These are phyloP conservation scores for Spinus olivaceus DNA, from an alignment of 2,797 vertebrate species.

Conservation along the genomic window DNA sequence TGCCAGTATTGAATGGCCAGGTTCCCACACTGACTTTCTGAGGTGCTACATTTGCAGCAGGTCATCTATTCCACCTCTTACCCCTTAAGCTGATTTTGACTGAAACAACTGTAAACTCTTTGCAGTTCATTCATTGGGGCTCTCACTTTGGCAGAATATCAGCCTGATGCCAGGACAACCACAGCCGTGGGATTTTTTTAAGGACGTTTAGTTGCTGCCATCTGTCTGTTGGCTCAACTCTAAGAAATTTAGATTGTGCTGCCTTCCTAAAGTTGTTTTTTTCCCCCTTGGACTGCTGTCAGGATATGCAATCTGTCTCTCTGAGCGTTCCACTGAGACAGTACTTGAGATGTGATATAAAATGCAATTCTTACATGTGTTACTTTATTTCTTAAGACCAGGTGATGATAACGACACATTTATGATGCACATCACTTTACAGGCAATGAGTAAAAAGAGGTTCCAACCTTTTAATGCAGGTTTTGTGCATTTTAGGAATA, in stretches of 20 bases:
- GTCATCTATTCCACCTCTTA: not conserved
- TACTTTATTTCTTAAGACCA: not conserved
- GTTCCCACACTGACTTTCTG: not conserved
- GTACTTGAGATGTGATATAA: not conserved
- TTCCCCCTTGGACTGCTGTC: constrained; percentile 51
- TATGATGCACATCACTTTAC: rapidly evolving
- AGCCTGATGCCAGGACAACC: not conserved
- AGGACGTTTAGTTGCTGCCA: constrained; percentile 58
- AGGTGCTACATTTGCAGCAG: not conserved
- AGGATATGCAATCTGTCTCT: constrained; percentile 60
- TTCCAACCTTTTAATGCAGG: not conserved
- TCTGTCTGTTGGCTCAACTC: constrained; percentile 65
- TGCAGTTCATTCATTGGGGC: constrained; percentile 20
- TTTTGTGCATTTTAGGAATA: not conserved
- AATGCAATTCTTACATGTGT: not conserved
- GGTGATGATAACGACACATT: not conserved
- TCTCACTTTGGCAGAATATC: constrained; percentile 5
- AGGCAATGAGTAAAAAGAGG: not conserved
- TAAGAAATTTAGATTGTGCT: constrained; percentile 43
- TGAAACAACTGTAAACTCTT: not conserved
- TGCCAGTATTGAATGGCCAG: not conserved
- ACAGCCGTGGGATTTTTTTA: not conserved
- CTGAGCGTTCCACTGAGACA: constrained; percentile 13
- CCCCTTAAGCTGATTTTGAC: not conserved
- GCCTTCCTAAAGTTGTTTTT: constrained; percentile 51